Evolutionary conservation across 2,113 vertebrate species (phyloP).

Genomic region (Seriola rivoliana): DNA sequence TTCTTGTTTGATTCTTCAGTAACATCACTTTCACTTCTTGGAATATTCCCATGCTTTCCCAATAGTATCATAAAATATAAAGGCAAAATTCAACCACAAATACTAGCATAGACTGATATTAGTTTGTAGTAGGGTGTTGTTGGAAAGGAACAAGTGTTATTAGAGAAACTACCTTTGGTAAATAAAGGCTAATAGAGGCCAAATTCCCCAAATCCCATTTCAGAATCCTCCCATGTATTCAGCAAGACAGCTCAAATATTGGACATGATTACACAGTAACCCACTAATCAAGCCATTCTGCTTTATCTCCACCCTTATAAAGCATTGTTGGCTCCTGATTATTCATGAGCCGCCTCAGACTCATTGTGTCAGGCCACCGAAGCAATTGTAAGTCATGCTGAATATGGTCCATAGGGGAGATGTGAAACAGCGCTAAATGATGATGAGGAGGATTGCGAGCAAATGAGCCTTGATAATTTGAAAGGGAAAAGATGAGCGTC

Average conservation of each 20-base stretch:
- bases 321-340: conserved; percentile 53
- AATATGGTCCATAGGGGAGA: conserved; percentile 56
- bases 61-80: neutral
- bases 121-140: neutral
- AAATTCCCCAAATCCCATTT: conserved; percentile 28
- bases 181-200: conserved; percentile 45
- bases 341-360: conserved; percentile 49
- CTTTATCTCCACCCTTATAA: conserved; percentile 50
- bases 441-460: conserved; percentile 56
- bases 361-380: conserved; percentile 42
- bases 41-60: neutral
- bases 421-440: conserved; percentile 59
- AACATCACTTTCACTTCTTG: conserved; percentile 47
- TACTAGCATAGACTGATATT: neutral
- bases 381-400: conserved; percentile 59
- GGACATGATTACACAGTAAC: conserved; percentile 36
- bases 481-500: conserved; percentile 16
- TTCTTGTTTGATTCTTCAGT: neutral
- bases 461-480: conserved; percentile 60
- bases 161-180: conserved; percentile 20
- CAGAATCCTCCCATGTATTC: conserved; percentile 13
- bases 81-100: neutral
- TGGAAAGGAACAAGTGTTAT: neutral
- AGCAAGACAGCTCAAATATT: conserved; percentile 31
- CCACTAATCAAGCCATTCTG: conserved; percentile 45